Evolutionary conservation across 2,797 vertebrate genomes (phyloP).

Genomic region (Taeniopygia guttata): DNA sequence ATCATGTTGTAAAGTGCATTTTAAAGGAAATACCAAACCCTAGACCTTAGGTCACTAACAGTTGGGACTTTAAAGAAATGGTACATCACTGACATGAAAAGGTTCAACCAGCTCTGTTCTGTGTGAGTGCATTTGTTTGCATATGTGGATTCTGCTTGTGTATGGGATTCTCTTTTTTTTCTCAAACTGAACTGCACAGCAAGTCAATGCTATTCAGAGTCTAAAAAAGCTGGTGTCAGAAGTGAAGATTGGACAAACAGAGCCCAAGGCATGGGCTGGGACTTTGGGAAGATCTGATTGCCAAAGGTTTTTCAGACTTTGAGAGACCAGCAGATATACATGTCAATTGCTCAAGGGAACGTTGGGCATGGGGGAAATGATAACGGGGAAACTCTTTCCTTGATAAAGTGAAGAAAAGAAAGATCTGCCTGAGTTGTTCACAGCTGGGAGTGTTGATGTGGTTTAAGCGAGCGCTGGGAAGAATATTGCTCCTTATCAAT

Average conservation of each 20-base stretch:
- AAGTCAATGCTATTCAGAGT: background rate
- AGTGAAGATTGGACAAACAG: background rate
- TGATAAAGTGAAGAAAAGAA: background rate
- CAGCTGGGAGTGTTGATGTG: background rate
- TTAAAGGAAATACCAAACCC: background rate
- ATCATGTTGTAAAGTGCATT: background rate
- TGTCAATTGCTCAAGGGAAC: background rate
- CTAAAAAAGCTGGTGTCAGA: background rate
- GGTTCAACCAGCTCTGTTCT: background rate
- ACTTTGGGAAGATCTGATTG: too few relatives aligned
- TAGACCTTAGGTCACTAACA: background rate
- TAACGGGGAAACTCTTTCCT: background rate
- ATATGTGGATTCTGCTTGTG: background rate
- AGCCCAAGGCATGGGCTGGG: too few relatives aligned
- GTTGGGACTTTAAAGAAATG: background rate
- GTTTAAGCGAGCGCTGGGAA: background rate
- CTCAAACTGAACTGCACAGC: background rate
- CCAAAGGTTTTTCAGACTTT: background rate
- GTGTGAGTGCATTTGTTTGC: background rate
- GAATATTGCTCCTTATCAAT: background rate
- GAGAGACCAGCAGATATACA: background rate
- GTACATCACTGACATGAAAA: background rate
- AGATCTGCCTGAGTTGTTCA: background rate
- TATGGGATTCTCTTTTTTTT: fast-evolving
- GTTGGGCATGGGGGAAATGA: fast-evolving